Evolutionary conservation across 2,888 invertebrate genomes (phyloP).

Genomic region (Tenthredo notha): DNA sequence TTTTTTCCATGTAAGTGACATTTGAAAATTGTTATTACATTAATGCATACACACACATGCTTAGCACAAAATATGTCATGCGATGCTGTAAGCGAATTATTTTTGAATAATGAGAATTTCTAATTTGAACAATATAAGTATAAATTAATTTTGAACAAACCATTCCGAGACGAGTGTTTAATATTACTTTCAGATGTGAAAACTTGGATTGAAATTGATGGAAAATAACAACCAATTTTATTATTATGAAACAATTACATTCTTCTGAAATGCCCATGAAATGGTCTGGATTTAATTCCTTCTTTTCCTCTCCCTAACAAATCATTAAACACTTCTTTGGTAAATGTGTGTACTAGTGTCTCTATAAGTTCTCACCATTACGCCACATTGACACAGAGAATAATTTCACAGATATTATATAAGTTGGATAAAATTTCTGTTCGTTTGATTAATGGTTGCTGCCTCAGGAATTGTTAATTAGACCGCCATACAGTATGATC

Average conservation of each 20-base stretch:
- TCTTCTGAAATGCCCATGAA: background rate
- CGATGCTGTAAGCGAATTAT: background rate
- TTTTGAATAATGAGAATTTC: background rate
- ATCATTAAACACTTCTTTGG: background rate
- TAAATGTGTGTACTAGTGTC: constrained; percentile 49
- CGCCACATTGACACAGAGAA: constrained; percentile 41
- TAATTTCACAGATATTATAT: constrained; percentile 9
- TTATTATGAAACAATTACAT: background rate
- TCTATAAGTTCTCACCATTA: constrained; percentile 47
- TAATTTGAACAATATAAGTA: background rate
- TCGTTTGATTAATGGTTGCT: background rate
- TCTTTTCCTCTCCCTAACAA: background rate
- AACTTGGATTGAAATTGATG: background rate
- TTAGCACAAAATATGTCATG: background rate
- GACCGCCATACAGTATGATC: background rate
- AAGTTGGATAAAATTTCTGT: background rate
- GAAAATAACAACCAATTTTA: background rate
- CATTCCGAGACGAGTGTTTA: background rate
- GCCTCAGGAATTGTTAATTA: background rate
- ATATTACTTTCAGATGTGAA: background rate
- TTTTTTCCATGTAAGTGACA: background rate
- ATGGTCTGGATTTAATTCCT: background rate
- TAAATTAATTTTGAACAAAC: background rate
- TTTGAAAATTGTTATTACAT: background rate
- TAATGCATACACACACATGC: background rate